Percentiles rank a stretch among this genome's conserved stretches.
Conservation (phyloP, 2,113 vertebrate species). For the Mirza zaza region DNA sequence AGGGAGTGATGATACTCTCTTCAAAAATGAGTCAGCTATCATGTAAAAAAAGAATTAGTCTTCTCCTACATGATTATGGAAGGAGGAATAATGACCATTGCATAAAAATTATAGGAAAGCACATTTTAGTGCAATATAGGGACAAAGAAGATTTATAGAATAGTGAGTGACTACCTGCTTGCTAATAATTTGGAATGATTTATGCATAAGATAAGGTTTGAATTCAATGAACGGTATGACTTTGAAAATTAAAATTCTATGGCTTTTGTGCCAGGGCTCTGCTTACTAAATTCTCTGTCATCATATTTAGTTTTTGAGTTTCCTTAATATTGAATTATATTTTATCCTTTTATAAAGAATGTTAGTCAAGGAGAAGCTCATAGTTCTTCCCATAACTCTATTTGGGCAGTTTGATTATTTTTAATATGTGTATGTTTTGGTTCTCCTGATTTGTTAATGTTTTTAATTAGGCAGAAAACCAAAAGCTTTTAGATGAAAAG, state of each 20-base stretch:
- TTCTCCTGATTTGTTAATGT: slow-evolving; percentile 51
- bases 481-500: slow-evolving; percentile 82
- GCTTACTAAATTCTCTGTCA: neutral
- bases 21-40: neutral
- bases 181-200: neutral
- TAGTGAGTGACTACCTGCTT: neutral
- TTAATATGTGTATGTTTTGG: slow-evolving; percentile 41
- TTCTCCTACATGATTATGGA: neutral
- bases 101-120: neutral
- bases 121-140: neutral
- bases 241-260: slow-evolving; percentile 6
- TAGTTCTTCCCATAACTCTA: neutral
- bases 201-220: neutral
- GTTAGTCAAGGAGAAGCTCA: slow-evolving; percentile 22
- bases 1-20: neutral
- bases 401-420: slow-evolving; percentile 21
- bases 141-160: neutral
- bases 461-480: slow-evolving; percentile 82
- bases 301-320: slow-evolving; percentile 23
- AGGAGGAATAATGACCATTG: neutral
- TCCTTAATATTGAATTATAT: neutral
- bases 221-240: neutral
- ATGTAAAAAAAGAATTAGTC: neutral
- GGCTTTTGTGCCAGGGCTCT: neutral
- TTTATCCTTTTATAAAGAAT: neutral